Conservation (phyloP, 2,797 vertebrate genomes). For the Gephyroberyx darwinii region DNA sequence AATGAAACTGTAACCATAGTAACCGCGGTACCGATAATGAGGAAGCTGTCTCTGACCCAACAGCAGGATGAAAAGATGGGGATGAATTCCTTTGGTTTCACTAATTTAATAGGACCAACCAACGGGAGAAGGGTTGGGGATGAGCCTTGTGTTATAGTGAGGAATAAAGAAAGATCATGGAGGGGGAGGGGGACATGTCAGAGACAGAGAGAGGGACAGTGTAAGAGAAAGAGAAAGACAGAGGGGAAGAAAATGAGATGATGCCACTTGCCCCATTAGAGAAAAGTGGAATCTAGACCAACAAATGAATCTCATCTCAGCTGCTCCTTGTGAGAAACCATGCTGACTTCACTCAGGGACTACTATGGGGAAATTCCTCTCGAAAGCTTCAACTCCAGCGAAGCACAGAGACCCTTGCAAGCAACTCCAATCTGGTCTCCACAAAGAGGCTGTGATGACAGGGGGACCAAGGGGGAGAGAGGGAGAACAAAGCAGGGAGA, state of each 20-base stretch:
- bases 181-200: not conserved
- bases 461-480: slow-evolving; percentile 36
- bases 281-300: slow-evolving; percentile 24
- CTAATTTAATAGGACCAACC: slow-evolving; percentile 33
- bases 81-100: slow-evolving; percentile 61
- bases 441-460: slow-evolving; percentile 41
- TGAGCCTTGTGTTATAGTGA: slow-evolving; percentile 22
- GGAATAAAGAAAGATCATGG: slow-evolving; percentile 14
- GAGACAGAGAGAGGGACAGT: not conserved
- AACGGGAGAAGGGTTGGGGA: not conserved
- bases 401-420: slow-evolving; percentile 44
- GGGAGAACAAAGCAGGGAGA: slow-evolving; percentile 48
- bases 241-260: not conserved
- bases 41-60: slow-evolving; percentile 40
- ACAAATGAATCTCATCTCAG: slow-evolving; percentile 17
- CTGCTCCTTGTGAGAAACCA: slow-evolving; percentile 26
- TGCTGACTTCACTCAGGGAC: slow-evolving; percentile 35
- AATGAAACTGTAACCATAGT: slow-evolving; percentile 62
- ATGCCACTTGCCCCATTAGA: not conserved
- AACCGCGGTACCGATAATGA: slow-evolving; percentile 50
- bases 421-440: slow-evolving; percentile 44
- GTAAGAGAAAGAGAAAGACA: slow-evolving; percentile 3
- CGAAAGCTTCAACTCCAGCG: slow-evolving; percentile 57
- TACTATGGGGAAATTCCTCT: slow-evolving; percentile 24
- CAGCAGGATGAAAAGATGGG: slow-evolving; percentile 50